Evolutionary conservation across 1,140 invertebrate genomes (phyloP), one percentile per base, ranked within the genome.

Genomic region (Drosophila arizonae): DNA sequence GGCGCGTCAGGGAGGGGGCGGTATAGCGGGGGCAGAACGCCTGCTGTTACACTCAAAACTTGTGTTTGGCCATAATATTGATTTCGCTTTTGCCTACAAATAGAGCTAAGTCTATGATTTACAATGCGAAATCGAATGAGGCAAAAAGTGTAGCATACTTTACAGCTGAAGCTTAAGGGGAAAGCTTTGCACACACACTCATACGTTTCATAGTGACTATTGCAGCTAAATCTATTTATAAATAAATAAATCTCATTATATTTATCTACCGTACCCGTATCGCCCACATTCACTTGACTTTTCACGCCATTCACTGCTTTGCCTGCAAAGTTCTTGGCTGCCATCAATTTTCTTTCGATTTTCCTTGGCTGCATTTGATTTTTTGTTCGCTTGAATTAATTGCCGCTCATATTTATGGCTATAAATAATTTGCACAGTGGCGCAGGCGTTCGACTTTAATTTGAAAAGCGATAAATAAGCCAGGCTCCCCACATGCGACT

Each of bases 401-500:
- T 26, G 76, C 11, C 66, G 28, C 33, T 77, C 67, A 88, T 84
- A 89, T 89, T 85, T 88, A 89, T 84, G 67, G 71, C 55, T 69
- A 78, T 77, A 75, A 89, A 87, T 87, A 79, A 81, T 88, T 79
- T 77, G 48, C 51, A 46, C 77, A 51, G 26, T 56, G 51, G n/a
- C 24, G 51, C 76, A 66, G 72, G 76, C 65, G 76, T 66, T 87
- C 82, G 76, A 87, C 76, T 87, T 88, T 88, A 88, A 87, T 87
- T 87, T 87, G 79, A 81, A 77, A 88, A 79, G 73, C 84, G 84
- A 87, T 87, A 88, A 87, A 87, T 87, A 77, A 82, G 72, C 54
- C 69, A 73, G 50, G 84, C 66, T 57, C 26, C 26, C 69, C 72
- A 66, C 57, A 60, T 15, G 57, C 43, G 43, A 48, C 26, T 8